These are phyloP conservation scores for Laodelphax striatellus DNA, from an alignment of 1,140 invertebrate genomes.

Conservation along the genomic window DNA sequence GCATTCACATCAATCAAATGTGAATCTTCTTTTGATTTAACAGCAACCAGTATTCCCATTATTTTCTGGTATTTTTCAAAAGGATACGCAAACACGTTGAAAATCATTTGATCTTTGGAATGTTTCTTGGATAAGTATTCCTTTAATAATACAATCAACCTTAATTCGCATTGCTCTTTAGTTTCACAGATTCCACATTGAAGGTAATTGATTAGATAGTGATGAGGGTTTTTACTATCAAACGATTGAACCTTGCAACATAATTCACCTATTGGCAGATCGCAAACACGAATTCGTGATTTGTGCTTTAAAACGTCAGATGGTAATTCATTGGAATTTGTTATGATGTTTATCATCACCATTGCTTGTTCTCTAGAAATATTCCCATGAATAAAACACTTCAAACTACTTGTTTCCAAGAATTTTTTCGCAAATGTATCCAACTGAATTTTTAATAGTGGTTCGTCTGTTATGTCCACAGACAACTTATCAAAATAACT, in stretches of 20 bases:
- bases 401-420: slow-evolving; percentile 46
- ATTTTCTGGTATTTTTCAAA: no score
- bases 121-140: no score
- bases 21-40: no score
- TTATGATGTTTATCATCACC: slow-evolving; percentile 35
- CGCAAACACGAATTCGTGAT: slow-evolving; percentile 32
- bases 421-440: slow-evolving; percentile 41
- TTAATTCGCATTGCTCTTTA: slow-evolving; percentile 27
- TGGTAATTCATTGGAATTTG: slow-evolving; percentile 30
- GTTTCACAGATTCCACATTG: slow-evolving; percentile 56
- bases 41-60: no score
- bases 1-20: no score
- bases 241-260: slow-evolving; percentile 55
- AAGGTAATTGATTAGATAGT: slow-evolving; percentile 79
- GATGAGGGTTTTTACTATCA: slow-evolving; percentile 65
- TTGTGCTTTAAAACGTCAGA: slow-evolving; percentile 21
- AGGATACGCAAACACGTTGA: no score
- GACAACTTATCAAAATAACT: slow-evolving; percentile 48
- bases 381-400: slow-evolving; percentile 67
- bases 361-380: slow-evolving; percentile 45
- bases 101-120: no score
- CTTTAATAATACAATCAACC: no score
- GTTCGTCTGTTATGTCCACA: slow-evolving; percentile 43
- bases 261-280: slow-evolving; percentile 52
- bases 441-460: slow-evolving; percentile 41